Percentiles rank a stretch among this genome's conserved stretches.
phyloP scores from a whole-genome alignment of 2,888 invertebrate genomes.

The Melanostoma mellinum region DNA sequence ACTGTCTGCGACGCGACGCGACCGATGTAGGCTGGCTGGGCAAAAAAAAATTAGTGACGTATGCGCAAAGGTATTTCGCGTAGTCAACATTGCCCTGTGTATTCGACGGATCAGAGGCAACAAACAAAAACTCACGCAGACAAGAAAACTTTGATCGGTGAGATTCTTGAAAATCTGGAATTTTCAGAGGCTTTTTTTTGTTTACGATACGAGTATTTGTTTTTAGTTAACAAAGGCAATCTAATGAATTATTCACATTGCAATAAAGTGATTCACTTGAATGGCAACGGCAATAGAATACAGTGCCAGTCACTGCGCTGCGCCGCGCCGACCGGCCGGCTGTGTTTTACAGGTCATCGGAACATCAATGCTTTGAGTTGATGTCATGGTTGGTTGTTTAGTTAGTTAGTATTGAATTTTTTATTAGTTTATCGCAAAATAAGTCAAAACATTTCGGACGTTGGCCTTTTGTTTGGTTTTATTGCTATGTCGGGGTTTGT shows the following conservation, averaged over 20 bases:
- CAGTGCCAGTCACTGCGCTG: background rate
- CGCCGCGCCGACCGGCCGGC: no score
- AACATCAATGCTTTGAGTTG: no score
- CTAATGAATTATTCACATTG: constrained; percentile 54
- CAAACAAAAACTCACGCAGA: constrained; percentile 26
- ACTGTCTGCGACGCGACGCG: background rate
- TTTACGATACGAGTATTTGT: constrained; percentile 6
- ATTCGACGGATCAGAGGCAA: constrained; percentile 17
- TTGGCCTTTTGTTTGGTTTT: no score
- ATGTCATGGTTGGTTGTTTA: no score
- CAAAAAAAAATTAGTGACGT: constrained; percentile 29
- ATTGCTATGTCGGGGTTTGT: no score
- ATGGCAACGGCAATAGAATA: constrained; percentile 23
- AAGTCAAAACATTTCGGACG: no score
- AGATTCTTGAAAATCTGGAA: constrained; percentile 49
- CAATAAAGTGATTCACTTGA: constrained; percentile 45
- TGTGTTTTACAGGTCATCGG: no score
- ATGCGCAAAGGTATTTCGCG: constrained; percentile 14
- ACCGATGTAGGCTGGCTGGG: background rate
- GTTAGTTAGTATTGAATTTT: no score
- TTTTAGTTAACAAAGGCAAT: background rate
- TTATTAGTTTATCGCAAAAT: no score
- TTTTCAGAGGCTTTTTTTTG: constrained; percentile 14
- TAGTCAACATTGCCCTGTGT: background rate
- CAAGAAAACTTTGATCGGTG: background rate